Base-by-base conservation (phyloP, 2,888 invertebrate genomes). In the Amphipoea lucens region DNA sequence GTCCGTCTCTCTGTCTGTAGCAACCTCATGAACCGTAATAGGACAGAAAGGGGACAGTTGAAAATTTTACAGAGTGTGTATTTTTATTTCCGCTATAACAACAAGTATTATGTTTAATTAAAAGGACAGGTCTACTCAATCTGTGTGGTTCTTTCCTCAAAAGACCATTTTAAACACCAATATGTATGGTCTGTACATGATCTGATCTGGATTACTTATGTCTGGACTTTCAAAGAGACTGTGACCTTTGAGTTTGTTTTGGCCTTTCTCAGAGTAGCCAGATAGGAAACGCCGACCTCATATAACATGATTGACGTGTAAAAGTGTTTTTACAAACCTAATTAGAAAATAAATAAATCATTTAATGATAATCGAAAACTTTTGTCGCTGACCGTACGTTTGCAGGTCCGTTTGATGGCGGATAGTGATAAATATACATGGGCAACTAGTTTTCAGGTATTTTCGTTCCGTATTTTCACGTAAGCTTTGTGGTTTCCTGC, bases 341-440 rank as follows among this genome's bases (percentile, higher is more conserved):
- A 2, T 7, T 9, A 11, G 7, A 11, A 57, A 57, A 57, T 23
- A 57, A 4, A 29, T 29, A 29, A 23, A 57, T 9, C 9, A 23
- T 57, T 57, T 9, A 42, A 4, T 11, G 1, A 17, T 36, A 36
- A 1, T 0, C 7, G n/a, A 7, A 51, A 0, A 11, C 0, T 65
- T 65, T 65, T 40, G 11, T 40, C 5, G 23, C 65, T 65, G 40
- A 65, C 23, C 2, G 5, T 65, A 23, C 40, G 11, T 40, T 65
- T 40, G 23, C 23, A 42, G 65, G 67, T 69, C 60, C 51, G 23
- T 78, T 36, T 66, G 75, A 75, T 40, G n/a, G 60, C 36, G 40
- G n/a, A 51, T 42, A 62, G 40, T 23, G 63, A 78, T 79, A 73
- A 69, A 67, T 5, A 17, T 67, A 76, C 20, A 42, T 14, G 0